Percentiles rank a stretch among this genome's conserved stretches.
phyloP scores from a whole-genome alignment of 2,113 vertebrate species.

The Passer montanus region DNA sequence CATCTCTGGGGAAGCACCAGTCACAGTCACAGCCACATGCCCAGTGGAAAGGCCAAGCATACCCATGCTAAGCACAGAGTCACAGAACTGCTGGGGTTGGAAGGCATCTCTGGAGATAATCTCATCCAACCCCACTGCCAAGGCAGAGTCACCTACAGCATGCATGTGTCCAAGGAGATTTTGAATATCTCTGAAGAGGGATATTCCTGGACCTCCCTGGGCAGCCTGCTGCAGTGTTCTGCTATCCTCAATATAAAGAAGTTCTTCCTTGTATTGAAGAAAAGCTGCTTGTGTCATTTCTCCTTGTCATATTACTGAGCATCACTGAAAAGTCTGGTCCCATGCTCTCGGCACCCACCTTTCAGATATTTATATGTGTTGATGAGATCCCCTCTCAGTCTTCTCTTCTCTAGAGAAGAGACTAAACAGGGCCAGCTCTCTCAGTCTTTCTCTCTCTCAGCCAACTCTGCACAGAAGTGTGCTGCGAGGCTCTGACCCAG shows the following conservation, averaged over 20 bases:
- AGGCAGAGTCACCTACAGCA: neutral
- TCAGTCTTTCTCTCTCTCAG: neutral
- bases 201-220: neutral
- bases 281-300: neutral
- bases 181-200: neutral
- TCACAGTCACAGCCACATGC: neutral
- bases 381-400: neutral
- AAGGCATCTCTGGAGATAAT: neutral
- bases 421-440: neutral
- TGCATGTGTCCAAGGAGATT: neutral
- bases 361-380: neutral
- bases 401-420: too few relatives aligned
- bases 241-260: neutral
- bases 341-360: neutral
- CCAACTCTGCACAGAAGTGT: neutral
- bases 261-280: neutral
- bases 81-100: neutral
- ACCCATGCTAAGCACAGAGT: neutral
- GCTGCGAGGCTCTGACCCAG: fast-evolving
- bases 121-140: neutral
- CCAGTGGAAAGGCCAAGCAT: fast-evolving
- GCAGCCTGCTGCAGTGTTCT: neutral
- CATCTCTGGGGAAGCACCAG: neutral
- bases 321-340: neutral
- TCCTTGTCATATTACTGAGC: neutral